phyloP scores from a whole-genome alignment of 2,888 invertebrate species.

The Nymphalis c-album region DNA sequence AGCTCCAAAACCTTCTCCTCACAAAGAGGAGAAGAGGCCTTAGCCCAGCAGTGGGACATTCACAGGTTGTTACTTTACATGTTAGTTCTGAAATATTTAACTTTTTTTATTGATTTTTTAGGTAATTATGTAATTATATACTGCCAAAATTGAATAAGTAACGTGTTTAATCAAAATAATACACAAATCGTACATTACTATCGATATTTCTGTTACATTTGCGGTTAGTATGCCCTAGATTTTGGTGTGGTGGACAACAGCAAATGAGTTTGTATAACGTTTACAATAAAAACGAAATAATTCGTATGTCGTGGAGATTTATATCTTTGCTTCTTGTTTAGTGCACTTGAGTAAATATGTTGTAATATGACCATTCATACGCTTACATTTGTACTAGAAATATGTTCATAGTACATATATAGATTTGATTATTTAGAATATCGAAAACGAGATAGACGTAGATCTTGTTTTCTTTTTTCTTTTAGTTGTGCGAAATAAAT shows the following conservation, averaged over 20 bases:
- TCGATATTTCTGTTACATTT: conserved; percentile 19
- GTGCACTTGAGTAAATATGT: not conserved
- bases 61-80: too few species aligned
- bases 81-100: too few species aligned
- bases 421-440: not conserved
- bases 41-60: too few species aligned
- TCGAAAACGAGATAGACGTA: too few species aligned
- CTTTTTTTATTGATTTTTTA: not conserved
- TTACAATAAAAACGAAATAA: conserved; percentile 21
- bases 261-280: conserved; percentile 5
- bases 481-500: too few species aligned
- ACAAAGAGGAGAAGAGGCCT: too few species aligned
- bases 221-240: conserved; percentile 26
- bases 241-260: conserved; percentile 21
- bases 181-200: conserved; percentile 11
- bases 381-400: not conserved
- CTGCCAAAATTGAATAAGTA: not conserved
- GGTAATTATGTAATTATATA: not conserved
- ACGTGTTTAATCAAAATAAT: not conserved
- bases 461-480: too few species aligned
- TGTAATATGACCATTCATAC: not conserved
- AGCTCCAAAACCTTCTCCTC: too few species aligned
- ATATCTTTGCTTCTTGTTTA: conserved; percentile 10
- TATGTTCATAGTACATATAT: not conserved
- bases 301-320: conserved; percentile 36